Conservation (phyloP, 30 jellyfish, hydroid and myxozoan species). For the Turritopsis dohrnii region DNA sequence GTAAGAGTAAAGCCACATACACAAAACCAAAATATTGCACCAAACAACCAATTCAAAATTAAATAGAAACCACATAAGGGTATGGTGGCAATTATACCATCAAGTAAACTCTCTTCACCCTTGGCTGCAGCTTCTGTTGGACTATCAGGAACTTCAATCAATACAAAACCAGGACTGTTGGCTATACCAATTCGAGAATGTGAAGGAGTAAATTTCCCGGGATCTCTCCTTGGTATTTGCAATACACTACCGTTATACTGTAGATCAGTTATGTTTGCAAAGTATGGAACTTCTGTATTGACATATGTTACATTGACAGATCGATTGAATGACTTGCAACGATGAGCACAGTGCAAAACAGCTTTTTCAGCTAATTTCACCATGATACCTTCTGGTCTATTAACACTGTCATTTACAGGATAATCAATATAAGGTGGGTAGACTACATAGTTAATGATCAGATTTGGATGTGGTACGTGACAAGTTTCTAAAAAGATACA, state of each 20-base stretch:
- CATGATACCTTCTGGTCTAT: conserved; percentile 12
- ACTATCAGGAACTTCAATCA: neutral
- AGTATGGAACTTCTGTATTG: neutral
- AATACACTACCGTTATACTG: neutral
- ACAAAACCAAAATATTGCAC: conserved; percentile 16
- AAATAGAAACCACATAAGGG: conserved; percentile 2
- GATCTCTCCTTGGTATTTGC: conserved; percentile 6
- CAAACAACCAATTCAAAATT: conserved; percentile 11
- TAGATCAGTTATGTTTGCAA: neutral
- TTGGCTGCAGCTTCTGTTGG: conserved; percentile 2
- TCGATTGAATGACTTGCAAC: neutral
- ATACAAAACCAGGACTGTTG: conserved; percentile 8
- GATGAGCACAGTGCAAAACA: neutral
- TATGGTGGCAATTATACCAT: conserved; percentile 2
- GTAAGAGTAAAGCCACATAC: neutral
- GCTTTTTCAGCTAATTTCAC: neutral
- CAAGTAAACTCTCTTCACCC: conserved; percentile 9
- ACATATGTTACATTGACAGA: neutral
- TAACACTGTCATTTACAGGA: neutral
- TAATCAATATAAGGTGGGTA: conserved; percentile 14
- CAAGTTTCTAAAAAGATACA: conserved; percentile 14
- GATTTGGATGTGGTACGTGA: conserved; percentile 1
- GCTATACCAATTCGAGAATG: neutral
- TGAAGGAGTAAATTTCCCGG: conserved; percentile 3
- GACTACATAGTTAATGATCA: neutral